These are phyloP conservation scores for Ophioninae sp. DNA, from an alignment of 2,888 invertebrate genomes.

Conservation along the genomic window DNA sequence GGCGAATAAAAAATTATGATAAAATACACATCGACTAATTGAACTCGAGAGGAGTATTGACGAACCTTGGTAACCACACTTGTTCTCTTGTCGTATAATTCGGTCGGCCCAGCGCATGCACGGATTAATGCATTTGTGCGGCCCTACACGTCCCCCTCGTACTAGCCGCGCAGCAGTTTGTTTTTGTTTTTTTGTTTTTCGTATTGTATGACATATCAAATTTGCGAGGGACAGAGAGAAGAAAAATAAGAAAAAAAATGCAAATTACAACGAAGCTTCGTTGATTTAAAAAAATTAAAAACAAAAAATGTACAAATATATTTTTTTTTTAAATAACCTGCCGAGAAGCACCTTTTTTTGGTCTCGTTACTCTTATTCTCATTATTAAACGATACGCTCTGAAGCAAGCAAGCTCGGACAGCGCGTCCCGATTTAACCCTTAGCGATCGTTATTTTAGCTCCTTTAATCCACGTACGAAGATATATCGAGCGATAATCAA, in stretches of 20 bases:
- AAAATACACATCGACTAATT: slow-evolving; percentile 22
- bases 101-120: slow-evolving; percentile 79
- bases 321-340: not conserved
- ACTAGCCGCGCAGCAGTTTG: slow-evolving; percentile 65
- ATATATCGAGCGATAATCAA: slow-evolving; percentile 26
- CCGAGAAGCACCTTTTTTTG: slow-evolving; percentile 5
- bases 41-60: slow-evolving; percentile 61
- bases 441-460: slow-evolving; percentile 32
- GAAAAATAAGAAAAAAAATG: slow-evolving; percentile 24
- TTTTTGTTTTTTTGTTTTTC: slow-evolving; percentile 8
- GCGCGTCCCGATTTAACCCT: not conserved
- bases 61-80: slow-evolving; percentile 78
- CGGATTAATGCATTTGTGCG: slow-evolving; percentile 75
- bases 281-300: slow-evolving; percentile 26
- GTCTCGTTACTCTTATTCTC: not conserved
- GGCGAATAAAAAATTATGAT: not conserved
- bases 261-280: slow-evolving; percentile 47
- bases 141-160: slow-evolving; percentile 75
- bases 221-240: slow-evolving; percentile 17
- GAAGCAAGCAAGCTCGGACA: slow-evolving; percentile 35
- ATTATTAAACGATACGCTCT: slow-evolving; percentile 26
- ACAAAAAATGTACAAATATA: not conserved
- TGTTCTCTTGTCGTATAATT: slow-evolving; percentile 77
- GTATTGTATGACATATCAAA: slow-evolving; percentile 40
- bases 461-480: not conserved